Conservation (phyloP, 2,888 invertebrate genomes). For the Drosophila eohydei region DNA sequence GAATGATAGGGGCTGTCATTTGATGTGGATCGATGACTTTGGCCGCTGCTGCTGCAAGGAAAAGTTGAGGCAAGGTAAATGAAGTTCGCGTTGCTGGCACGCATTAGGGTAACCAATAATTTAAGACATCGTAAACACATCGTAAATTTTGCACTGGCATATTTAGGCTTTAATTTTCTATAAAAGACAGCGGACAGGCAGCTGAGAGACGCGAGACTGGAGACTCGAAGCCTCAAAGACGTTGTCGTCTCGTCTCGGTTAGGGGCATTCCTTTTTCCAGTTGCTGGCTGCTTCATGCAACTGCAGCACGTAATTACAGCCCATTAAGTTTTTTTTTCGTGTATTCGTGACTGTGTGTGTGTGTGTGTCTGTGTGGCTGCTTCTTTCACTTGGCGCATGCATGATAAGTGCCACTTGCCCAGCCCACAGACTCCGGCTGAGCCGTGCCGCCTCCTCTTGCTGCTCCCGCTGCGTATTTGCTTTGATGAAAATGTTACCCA, state of each 20-base stretch:
- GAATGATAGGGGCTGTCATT: constrained; percentile 4
- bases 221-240: neutral
- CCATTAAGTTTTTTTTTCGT: constrained; percentile 64
- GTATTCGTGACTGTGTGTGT: constrained; percentile 1
- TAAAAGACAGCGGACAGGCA: constrained; percentile 48
- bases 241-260: constrained; percentile 36
- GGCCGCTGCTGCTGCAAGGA: neutral
- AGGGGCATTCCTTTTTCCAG: constrained; percentile 34
- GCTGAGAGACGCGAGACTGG: neutral
- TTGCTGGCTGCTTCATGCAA: constrained; percentile 26
- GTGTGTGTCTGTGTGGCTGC: constrained; percentile 14
- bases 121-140: constrained; percentile 82
- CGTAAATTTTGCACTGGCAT: constrained; percentile 80
- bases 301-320: constrained; percentile 70
- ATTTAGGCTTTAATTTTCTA: constrained; percentile 72
- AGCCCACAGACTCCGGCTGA: constrained; percentile 48
- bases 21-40: constrained; percentile 6
- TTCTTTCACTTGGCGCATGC: constrained; percentile 70
- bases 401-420: constrained; percentile 74
- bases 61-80: constrained; percentile 31
- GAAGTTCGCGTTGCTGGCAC: constrained; percentile 69
- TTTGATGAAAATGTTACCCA: constrained; percentile 62
- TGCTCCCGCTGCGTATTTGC: constrained; percentile 31
- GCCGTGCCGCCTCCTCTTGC: neutral
- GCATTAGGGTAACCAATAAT: constrained; percentile 80